These are phyloP conservation scores for Misgurnus mizolepis DNA, from an alignment of 2,113 vertebrate genomes.

Conservation along the genomic window DNA sequence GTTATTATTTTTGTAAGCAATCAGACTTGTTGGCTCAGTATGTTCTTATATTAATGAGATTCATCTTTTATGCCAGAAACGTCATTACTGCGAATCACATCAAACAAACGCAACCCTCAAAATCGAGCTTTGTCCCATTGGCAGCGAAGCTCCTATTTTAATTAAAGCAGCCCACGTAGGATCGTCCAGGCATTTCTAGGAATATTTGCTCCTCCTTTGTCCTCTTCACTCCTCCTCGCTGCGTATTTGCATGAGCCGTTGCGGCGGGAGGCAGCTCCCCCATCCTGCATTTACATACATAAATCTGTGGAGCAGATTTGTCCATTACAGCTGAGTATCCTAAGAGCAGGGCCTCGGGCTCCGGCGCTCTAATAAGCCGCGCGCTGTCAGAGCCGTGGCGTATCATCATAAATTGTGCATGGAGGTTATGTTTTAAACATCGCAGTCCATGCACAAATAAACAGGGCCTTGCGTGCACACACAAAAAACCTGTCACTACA, in stretches of 20 bases:
- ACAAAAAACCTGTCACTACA: slow-evolving; percentile 19
- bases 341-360: slow-evolving; percentile 55
- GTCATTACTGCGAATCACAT: slow-evolving; percentile 8
- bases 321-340: slow-evolving; percentile 55
- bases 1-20: background rate
- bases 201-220: slow-evolving; percentile 55
- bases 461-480: slow-evolving; percentile 21
- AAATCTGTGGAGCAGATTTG: slow-evolving; percentile 57
- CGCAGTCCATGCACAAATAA: slow-evolving; percentile 34
- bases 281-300: slow-evolving; percentile 55
- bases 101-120: slow-evolving; percentile 1
- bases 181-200: slow-evolving; percentile 45
- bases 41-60: slow-evolving; percentile 37
- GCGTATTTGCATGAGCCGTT: slow-evolving; percentile 34
- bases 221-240: slow-evolving; percentile 40
- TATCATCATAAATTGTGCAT: slow-evolving; percentile 62
- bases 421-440: slow-evolving; percentile 62
- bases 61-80: slow-evolving; percentile 31
- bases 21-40: slow-evolving; percentile 4
- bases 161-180: slow-evolving; percentile 26
- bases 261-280: slow-evolving; percentile 23
- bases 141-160: slow-evolving; percentile 19
- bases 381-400: slow-evolving; percentile 54
- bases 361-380: slow-evolving; percentile 55
- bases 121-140: slow-evolving; percentile 5